Evolutionary conservation across 2,797 vertebrate species (phyloP), one percentile per base, ranked within the genome.

Genomic region (Myiotriccus ornatus): DNA sequence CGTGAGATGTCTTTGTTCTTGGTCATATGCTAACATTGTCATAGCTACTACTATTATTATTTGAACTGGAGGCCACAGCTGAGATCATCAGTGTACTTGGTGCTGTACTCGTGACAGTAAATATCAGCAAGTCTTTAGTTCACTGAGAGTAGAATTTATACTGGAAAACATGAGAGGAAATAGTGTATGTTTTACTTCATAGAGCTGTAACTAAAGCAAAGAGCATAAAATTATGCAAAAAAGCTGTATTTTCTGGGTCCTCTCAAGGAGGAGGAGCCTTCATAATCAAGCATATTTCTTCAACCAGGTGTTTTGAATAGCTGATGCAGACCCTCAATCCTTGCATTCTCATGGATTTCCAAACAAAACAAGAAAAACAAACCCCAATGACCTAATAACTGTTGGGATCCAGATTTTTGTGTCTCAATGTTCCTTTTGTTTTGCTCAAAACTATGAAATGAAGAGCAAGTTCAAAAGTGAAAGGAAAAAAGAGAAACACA

Each of bases 41-140:
- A 81, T 55, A 91, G 73, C 77, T 84, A 65, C 73, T 91, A 86
- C 70, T 91, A 75, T 89, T 86, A 86, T 90, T 93, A 88, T 73
- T 91, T 91, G 57, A 87, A 93, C 69, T 44, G 67, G 28, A 78
- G 73, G 55, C 52, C 76, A 49, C 46, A 79, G 73, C 50, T 92
- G 91, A 96, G 76, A 86, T 92, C 69, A 69, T 64, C 69, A 52
- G 73, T 11, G 39, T 81, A 37, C 57, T 93, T 93, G 76, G 65
- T 0, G 0, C 53, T 83, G 10, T 82, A 32, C 13, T 84, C 13
- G 2, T 30, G 81, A 70, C 49, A 95, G 57, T 68, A 93, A 95
- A 92, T 78, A 82, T 89, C 89, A 93, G 53, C 3, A 5, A 89
- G 56, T 43, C 56, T 84, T 93, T 71, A 56, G 57, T 50, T 93